Evolutionary conservation across 2,797 vertebrate species (phyloP), one percentile per base, ranked within the genome.

Genomic region (Eurystomus glaucurus): DNA sequence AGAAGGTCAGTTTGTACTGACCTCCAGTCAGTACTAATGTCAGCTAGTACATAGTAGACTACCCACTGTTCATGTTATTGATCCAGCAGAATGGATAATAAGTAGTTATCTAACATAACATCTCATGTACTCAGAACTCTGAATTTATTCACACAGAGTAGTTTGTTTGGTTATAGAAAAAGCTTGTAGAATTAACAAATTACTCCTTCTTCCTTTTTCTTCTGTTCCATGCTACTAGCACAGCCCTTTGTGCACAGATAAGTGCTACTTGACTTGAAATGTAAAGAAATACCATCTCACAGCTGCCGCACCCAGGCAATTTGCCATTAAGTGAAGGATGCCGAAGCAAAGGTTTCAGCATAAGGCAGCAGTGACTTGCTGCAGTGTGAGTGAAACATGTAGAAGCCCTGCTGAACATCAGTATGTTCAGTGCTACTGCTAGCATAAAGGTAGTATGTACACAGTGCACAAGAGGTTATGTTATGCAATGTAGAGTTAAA

Each of bases 191-290:
- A 86, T 80, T 79, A 81, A 71, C 12, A 74, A 89, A 77, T 80
- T 18, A 31, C 41, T 69, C 58, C 37, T 91, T 37, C 37, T 82
- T 79, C 72, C 41, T 71, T 70, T 78, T 52, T 48, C 5, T 7
- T 51, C 58, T 65, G 9, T 79, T 84, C 61, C 76, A 2, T 72
- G 17, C 39, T 37, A 41, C 39, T 39, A 90, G 62, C 25, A 46
- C 46, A 82, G 57, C 68, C 60, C 87, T 96, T 88, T 88, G 85
- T 95, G 46, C 29, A 39, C 35, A 50, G 54, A 55, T 76, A 75
- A 93, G 85, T 95, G 94, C 86, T 82, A 89, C 91, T 96, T 93
- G 78, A 97, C 76, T 71, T 75, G 51, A 92, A 95, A 89, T 39
- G 58, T 51, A 84, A 97, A 91, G 95, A 88, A 90, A 80, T 35